A percentile compares a stretch with the other conserved stretches of the same genome.
Conservation (phyloP, 2,888 invertebrate genomes). For the Nephrotoma guestfalica region DNA sequence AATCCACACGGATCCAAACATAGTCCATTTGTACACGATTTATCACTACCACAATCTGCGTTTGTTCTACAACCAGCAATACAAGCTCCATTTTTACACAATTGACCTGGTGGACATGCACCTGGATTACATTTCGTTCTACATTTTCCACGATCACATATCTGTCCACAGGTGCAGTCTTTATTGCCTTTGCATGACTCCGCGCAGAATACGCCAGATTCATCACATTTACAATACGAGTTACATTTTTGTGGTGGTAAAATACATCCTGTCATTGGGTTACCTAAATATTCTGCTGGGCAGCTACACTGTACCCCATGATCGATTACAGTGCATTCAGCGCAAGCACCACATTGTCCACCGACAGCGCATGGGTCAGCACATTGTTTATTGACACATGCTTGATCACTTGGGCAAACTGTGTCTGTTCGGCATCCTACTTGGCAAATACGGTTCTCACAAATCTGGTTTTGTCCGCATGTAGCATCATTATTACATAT, state of each 20-base stretch:
- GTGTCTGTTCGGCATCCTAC: slow-evolving; percentile 76
- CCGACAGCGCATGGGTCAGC: slow-evolving; percentile 67
- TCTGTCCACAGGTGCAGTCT: slow-evolving; percentile 72
- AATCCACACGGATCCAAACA: slow-evolving; percentile 58
- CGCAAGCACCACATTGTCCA: slow-evolving; percentile 68
- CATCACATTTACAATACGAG: slow-evolving; percentile 65
- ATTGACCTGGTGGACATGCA: slow-evolving; percentile 61
- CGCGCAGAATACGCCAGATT: slow-evolving; percentile 59
- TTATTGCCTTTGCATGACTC: slow-evolving; percentile 46
- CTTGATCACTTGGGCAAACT: slow-evolving; percentile 56
- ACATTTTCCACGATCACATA: slow-evolving; percentile 58
- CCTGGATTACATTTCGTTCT: slow-evolving; percentile 52
- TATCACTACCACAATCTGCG: slow-evolving; percentile 61
- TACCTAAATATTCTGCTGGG: slow-evolving; percentile 63
- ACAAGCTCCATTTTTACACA: slow-evolving; percentile 58
- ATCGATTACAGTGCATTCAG: slow-evolving; percentile 65
- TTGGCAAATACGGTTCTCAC: slow-evolving; percentile 72
- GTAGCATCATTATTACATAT: slow-evolving; percentile 77
- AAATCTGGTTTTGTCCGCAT: slow-evolving; percentile 69
- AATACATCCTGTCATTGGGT: slow-evolving; percentile 64
- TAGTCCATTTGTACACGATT: slow-evolving; percentile 53
- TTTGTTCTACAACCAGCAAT: slow-evolving; percentile 66
- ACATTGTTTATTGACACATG: slow-evolving; percentile 72
- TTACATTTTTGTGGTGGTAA: slow-evolving; percentile 58
- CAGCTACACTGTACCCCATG: slow-evolving; percentile 81